Base-by-base conservation (phyloP, 1,140 invertebrate species). In the Drosophila paulistorum region DNA sequence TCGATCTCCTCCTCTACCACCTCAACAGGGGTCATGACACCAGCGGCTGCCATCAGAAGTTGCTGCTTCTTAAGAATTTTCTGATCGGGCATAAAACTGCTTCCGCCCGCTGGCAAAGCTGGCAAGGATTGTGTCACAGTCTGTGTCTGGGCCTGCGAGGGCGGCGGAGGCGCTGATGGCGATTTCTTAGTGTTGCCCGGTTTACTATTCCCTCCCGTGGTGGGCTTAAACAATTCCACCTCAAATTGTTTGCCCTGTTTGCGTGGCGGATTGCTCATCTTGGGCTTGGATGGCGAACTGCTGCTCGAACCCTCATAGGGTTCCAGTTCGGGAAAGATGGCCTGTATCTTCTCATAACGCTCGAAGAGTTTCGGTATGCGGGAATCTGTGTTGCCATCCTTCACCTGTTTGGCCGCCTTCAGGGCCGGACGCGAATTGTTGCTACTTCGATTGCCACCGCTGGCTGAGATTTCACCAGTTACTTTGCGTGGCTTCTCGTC, bases 291-390 rank as follows among this genome's bases (percentile, higher is more conserved):
- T 4, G 45, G 17, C 33, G 17, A 13, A 7, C 26, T 17, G 26
- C 55, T 30, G 30, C 55, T 33, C 37, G 37, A 39, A 14, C 54
- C n/a, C n/a, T 77, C 79, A 37, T 93, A 93, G 5, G 94, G 94
- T 64, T 95, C 94, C 68, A 96, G 93, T 73, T 94, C 94, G 0
- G 96, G 96, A 85, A 96, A 96, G 48, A 96, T 95, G 73, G 95
- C 94, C 81, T 96, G 95, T 42, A 96, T 95, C 92, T 96, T 96
- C 51, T 94, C 94, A 79, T 96, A 96, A 63, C 95, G 94, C 89
- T 95, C 94, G 90, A 96, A 96, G 26, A 96, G 94, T 81, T 93
- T 95, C n/a, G 94, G 95, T 89, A 95, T 96, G 90, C 91, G 85
- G 11, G 85, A 81, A 35, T 87, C 83, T 0, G 71, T 42, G 66